Conservation (phyloP, 2,797 vertebrate genomes). For the Monodelphis domestica region DNA sequence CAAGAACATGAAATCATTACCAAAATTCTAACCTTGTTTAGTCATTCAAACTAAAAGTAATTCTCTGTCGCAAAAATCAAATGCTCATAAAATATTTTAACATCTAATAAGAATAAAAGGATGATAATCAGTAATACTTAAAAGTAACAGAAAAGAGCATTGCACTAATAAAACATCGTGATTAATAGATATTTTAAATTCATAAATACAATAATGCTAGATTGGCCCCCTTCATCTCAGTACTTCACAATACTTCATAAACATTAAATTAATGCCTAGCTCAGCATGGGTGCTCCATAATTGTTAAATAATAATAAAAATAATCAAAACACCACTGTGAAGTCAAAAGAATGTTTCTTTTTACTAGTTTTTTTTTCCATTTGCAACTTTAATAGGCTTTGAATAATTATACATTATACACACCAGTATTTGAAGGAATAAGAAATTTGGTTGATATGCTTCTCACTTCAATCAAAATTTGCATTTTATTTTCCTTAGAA, state of each 20-base stretch:
- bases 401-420: constrained; percentile 36
- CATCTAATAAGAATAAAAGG: constrained; percentile 76
- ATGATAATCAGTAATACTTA: constrained; percentile 73
- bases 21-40: constrained; percentile 34
- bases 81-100: constrained; percentile 70
- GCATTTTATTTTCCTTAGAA: constrained; percentile 57
- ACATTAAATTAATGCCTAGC: constrained; percentile 65
- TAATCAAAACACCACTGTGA: constrained; percentile 68
- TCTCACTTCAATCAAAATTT: constrained; percentile 71
- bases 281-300: constrained; percentile 62
- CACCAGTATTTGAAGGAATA: constrained; percentile 55
- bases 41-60: constrained; percentile 68
- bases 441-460: constrained; percentile 40
- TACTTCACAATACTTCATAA: constrained; percentile 62
- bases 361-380: constrained; percentile 44
- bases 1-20: background rate
- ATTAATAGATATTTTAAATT: constrained; percentile 76
- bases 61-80: constrained; percentile 61
- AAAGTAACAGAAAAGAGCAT: constrained; percentile 69
- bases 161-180: constrained; percentile 77
- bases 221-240: constrained; percentile 52
- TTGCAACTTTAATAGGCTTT: constrained; percentile 59
- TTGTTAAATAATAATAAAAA: constrained; percentile 77
- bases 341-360: constrained; percentile 68
- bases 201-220: constrained; percentile 62